A percentile compares a stretch with the other conserved stretches of the same genome.
phyloP scores from a whole-genome alignment of 1,140 invertebrate species.

The Tetramorium parvispinum region DNA sequence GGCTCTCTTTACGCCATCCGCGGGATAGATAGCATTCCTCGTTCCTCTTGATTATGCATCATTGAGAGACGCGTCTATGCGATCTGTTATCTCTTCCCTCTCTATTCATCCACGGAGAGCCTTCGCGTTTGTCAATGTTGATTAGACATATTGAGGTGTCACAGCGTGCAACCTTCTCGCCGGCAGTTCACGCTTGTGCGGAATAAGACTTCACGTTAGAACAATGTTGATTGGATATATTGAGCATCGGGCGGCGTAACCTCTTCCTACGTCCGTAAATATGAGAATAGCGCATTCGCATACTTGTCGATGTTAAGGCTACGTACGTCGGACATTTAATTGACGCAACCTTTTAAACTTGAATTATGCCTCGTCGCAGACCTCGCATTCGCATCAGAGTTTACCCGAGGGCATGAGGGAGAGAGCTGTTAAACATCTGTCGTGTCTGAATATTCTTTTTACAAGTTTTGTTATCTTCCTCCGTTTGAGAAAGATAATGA shows the following conservation, averaged over 20 bases:
- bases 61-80: background rate
- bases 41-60: background rate
- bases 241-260: background rate
- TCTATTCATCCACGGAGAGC: background rate
- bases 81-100: background rate
- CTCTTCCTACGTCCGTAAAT: background rate
- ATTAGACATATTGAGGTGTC: conserved; percentile 39
- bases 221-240: conserved; percentile 8
- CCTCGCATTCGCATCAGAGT: background rate
- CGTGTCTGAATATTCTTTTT: background rate
- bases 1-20: no score
- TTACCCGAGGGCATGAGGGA: background rate
- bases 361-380: background rate
- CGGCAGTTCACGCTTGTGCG: background rate
- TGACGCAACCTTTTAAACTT: background rate
- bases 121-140: background rate
- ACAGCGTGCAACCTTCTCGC: background rate
- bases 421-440: background rate
- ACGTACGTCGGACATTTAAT: background rate
- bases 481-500: background rate
- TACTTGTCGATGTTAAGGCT: background rate
- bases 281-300: background rate
- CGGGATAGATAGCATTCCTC: background rate
- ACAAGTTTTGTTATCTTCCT: background rate
- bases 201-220: background rate